These are phyloP conservation scores for Sinocyclocheilus rhinocerous DNA, from an alignment of 2,113 vertebrate genomes.

Conservation along the genomic window DNA sequence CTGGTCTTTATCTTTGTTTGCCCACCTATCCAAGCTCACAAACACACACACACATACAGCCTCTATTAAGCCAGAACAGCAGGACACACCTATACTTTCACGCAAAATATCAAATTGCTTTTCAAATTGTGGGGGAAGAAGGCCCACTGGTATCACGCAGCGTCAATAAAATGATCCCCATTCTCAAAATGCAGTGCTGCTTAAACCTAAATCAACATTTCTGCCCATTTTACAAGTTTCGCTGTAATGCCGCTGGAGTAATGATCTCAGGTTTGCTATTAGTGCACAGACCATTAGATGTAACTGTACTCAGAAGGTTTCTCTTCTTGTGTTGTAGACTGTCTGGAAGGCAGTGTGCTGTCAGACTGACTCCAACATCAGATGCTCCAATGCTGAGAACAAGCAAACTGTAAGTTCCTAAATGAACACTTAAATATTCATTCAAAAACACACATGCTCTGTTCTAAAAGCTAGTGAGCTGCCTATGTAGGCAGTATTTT, in stretches of 20 bases:
- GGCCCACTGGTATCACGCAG: constrained; percentile 11
- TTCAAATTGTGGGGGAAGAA: constrained; percentile 31
- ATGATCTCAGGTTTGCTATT: background rate
- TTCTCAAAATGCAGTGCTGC: background rate
- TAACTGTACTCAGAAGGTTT: background rate
- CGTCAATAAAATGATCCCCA: constrained; percentile 16
- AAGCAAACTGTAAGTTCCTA: no score
- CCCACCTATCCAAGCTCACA: background rate
- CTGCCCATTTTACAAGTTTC: background rate
- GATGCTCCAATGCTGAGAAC: no score
- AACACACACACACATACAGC: constrained; percentile 54
- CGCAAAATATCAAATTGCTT: constrained; percentile 29
- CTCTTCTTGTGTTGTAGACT: constrained; percentile 64
- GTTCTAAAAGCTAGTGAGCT: background rate
- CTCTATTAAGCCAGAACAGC: constrained; percentile 61
- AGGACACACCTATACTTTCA: constrained; percentile 30
- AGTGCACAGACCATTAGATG: background rate
- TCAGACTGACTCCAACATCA: constrained; percentile 38
- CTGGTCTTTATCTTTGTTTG: constrained; percentile 38
- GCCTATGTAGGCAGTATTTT: background rate
- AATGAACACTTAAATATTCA: background rate
- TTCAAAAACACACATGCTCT: background rate
- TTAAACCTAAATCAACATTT: constrained; percentile 19
- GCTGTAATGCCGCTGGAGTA: background rate
- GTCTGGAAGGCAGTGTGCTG: constrained; percentile 54